phyloP scores from a whole-genome alignment of 2,888 invertebrate species.

The Thecocarcelia acutangulata region DNA sequence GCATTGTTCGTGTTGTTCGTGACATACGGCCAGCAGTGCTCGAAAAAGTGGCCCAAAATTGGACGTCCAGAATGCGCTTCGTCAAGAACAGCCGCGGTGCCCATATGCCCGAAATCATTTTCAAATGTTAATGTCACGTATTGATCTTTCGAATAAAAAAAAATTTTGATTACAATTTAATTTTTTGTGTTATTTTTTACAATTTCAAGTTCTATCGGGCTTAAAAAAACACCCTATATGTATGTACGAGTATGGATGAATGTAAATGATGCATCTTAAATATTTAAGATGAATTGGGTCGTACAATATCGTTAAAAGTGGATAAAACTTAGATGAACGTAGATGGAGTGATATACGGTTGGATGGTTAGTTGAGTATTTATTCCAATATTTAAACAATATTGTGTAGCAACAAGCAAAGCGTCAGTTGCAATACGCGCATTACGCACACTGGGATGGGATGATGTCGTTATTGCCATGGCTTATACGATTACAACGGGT shows the following conservation, averaged over 20 bases:
- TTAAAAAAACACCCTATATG: too few relatives aligned
- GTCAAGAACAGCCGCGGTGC: too few relatives aligned
- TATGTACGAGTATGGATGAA: constrained; percentile 3
- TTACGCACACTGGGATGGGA: constrained; percentile 9
- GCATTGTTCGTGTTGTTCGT: too few relatives aligned
- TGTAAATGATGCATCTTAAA: constrained; percentile 55
- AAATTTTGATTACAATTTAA: too few relatives aligned
- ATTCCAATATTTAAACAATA: constrained; percentile 4
- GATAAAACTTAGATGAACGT: background rate
- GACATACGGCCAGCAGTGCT: too few relatives aligned
- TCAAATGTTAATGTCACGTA: too few relatives aligned
- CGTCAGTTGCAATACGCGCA: constrained; percentile 19
- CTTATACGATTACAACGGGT: constrained; percentile 24
- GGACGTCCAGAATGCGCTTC: too few relatives aligned
- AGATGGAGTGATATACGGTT: constrained; percentile 22
- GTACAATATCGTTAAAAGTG: constrained; percentile 37
- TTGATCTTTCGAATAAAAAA: too few relatives aligned
- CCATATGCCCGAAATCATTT: too few relatives aligned
- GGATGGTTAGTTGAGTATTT: constrained; percentile 14
- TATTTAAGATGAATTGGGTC: constrained; percentile 53
- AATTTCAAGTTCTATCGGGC: too few relatives aligned
- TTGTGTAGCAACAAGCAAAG: constrained; percentile 10
- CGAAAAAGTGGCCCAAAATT: too few relatives aligned
- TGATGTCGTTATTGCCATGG: constrained; percentile 1
- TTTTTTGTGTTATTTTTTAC: too few relatives aligned